Evolutionary conservation across 64 coral and sea anemone genomes (phyloP).

Genomic region (Catalaphyllia jardinei): DNA sequence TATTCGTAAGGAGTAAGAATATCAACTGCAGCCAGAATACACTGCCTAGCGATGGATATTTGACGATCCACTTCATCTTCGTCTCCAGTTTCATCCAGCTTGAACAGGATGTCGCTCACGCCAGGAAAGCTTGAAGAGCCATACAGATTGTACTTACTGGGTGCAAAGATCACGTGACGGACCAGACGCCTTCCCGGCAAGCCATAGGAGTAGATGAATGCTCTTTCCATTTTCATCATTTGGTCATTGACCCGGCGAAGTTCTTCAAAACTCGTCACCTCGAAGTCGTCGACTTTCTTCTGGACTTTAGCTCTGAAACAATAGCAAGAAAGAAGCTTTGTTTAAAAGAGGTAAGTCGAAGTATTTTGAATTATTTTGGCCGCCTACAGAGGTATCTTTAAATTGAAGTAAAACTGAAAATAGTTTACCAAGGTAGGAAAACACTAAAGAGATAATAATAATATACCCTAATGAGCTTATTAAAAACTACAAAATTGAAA

Average conservation of each 20-base stretch:
- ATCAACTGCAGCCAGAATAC: conserved; percentile 46
- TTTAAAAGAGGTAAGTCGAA: background rate
- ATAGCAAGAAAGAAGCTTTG: background rate
- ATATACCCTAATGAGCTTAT: too few species aligned
- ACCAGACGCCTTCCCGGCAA: conserved; percentile 63
- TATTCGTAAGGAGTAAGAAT: conserved; percentile 9
- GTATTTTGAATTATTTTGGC: too few species aligned
- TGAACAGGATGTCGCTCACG: conserved; percentile 54
- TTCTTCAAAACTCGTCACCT: conserved; percentile 21
- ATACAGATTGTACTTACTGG: conserved; percentile 57
- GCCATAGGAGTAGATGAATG: conserved; percentile 75
- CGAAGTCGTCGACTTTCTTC: background rate
- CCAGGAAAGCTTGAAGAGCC: conserved; percentile 77
- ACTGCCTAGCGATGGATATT: conserved; percentile 59
- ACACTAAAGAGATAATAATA: too few species aligned
- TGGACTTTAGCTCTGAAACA: conserved; percentile 1
- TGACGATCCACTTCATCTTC: conserved; percentile 62
- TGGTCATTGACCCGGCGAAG: conserved; percentile 75
- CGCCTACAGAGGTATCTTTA: too few species aligned
- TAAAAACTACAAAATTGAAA: too few species aligned
- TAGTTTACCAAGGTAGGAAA: too few species aligned
- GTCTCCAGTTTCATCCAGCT: conserved; percentile 34
- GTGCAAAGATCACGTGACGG: conserved; percentile 78
- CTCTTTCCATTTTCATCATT: conserved; percentile 74
- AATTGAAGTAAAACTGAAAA: too few species aligned